phyloP scores from a whole-genome alignment of 2,797 vertebrate genomes.

The Sebastes matsubarae region DNA sequence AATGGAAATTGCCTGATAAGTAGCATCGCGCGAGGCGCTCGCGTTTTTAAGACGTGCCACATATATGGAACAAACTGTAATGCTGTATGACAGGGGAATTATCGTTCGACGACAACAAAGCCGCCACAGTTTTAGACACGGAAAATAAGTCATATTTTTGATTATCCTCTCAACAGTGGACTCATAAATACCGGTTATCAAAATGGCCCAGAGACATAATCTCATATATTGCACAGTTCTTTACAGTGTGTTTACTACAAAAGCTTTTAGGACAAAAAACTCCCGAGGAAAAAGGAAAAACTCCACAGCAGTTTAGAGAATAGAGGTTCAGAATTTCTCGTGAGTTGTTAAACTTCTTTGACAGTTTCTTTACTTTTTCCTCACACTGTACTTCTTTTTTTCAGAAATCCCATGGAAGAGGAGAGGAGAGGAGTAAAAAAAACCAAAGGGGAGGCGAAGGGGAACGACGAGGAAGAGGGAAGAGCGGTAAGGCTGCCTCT shows the following conservation, averaged over 20 bases:
- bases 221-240: constrained; percentile 5
- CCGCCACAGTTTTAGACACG: constrained; percentile 18
- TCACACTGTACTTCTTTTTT: constrained; percentile 66
- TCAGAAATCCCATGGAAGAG: constrained; percentile 75
- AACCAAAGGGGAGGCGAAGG: constrained; percentile 46
- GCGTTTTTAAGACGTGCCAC: constrained; percentile 41
- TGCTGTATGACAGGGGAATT: constrained; percentile 48
- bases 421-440: constrained; percentile 8
- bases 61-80: constrained; percentile 40
- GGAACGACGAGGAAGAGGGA: constrained; percentile 51
- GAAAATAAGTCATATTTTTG: constrained; percentile 26
- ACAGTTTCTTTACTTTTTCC: constrained; percentile 81
- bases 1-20: constrained; percentile 64
- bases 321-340: constrained; percentile 60
- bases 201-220: constrained; percentile 41
- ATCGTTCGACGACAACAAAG: constrained; percentile 42
- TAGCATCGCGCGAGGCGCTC: constrained; percentile 42
- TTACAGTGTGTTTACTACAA: constrained; percentile 34
- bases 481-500: constrained; percentile 56
- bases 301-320: constrained; percentile 52
- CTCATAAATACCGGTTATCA: constrained; percentile 35
- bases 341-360: constrained; percentile 79
- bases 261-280: constrained; percentile 30
- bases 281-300: constrained; percentile 20
- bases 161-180: constrained; percentile 38